These are phyloP conservation scores for Eurosta solidaginis DNA, from an alignment of 1,140 invertebrate genomes.

Conservation along the genomic window DNA sequence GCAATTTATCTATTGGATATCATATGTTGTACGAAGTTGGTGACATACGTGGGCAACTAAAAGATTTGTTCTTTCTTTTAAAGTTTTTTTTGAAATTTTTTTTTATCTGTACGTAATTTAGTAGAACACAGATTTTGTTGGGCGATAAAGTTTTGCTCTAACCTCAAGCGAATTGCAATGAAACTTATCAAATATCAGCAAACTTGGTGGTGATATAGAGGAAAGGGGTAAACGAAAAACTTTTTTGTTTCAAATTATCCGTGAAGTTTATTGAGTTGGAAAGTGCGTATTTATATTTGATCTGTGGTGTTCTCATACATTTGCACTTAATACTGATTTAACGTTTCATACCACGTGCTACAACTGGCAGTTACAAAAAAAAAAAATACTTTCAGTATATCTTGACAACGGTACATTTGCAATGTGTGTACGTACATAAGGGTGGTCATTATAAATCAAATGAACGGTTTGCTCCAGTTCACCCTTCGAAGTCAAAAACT, in stretches of 20 bases:
- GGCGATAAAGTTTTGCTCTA: not conserved
- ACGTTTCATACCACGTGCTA: too few species aligned
- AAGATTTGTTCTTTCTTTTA: not conserved
- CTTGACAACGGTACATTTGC: not conserved
- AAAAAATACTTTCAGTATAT: not conserved
- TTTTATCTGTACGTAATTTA: not conserved
- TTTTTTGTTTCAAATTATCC: not conserved
- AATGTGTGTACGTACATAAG: too few species aligned
- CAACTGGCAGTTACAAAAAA: not conserved
- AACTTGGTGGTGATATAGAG: not conserved
- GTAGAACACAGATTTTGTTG: not conserved
- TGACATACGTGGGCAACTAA: not conserved
- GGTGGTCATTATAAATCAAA: too few species aligned
- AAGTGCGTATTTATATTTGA: too few species aligned
- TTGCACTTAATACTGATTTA: too few species aligned
- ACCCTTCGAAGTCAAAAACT: too few species aligned
- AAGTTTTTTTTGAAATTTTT: not conserved
- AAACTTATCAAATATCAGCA: slow-evolving; percentile 24
- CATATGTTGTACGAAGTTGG: slow-evolving; percentile 16
- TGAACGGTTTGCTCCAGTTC: too few species aligned
- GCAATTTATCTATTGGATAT: slow-evolving; percentile 21
- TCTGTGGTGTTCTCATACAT: too few species aligned
- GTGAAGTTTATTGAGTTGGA: too few species aligned
- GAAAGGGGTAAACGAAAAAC: not conserved
- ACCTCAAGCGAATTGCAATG: not conserved